These are phyloP conservation scores for Philopotamus ludificatus DNA, from an alignment of 1,140 invertebrate genomes.

Conservation along the genomic window DNA sequence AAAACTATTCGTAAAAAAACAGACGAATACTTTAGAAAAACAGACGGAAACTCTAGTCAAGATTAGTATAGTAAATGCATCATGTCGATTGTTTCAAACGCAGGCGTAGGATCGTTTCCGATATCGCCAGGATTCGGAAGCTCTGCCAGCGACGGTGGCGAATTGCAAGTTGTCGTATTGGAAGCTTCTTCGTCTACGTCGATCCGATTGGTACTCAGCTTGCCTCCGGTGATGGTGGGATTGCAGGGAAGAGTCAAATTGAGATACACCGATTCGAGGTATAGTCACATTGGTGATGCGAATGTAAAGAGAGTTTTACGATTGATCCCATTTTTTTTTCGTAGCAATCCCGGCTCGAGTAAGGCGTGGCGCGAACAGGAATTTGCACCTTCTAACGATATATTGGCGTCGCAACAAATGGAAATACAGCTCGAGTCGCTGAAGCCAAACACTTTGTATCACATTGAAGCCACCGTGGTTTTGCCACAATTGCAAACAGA, in stretches of 20 bases:
- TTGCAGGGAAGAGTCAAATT: constrained; percentile 80
- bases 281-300: no score
- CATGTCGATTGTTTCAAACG: background rate
- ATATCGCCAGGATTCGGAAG: constrained; percentile 6
- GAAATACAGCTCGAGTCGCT: constrained; percentile 78
- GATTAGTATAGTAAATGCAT: no score
- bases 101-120: constrained; percentile 28
- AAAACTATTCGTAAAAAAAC: no score
- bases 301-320: no score
- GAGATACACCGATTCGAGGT: constrained; percentile 75
- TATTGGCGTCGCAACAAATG: constrained; percentile 79
- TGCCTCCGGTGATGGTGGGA: constrained; percentile 79
- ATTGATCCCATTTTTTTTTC: no score
- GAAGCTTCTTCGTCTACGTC: constrained; percentile 75
- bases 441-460: constrained; percentile 78
- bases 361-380: constrained; percentile 76
- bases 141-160: constrained; percentile 3
- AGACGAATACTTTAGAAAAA: no score
- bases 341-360: constrained; percentile 65
- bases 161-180: constrained; percentile 64
- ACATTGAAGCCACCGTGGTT: constrained; percentile 74
- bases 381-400: constrained; percentile 77
- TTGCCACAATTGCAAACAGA: constrained; percentile 70
- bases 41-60: no score
- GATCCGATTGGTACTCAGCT: constrained; percentile 76